Base-by-base conservation (phyloP, 1,140 invertebrate species). In the Rhagoletis pomonella region DNA sequence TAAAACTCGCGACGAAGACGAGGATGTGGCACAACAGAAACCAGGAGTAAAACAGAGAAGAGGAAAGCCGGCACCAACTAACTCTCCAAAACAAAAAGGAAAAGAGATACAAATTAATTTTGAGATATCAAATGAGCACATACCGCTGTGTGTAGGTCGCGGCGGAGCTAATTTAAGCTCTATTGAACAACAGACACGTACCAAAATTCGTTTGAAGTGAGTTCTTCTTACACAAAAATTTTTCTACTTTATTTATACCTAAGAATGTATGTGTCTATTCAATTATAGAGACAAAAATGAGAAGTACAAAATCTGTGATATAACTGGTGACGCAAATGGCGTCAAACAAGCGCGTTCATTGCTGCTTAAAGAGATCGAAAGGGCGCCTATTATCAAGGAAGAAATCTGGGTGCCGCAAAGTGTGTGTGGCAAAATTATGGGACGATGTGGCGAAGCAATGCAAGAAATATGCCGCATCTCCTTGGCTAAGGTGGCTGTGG, bases 331-430 rank as follows among this genome's bases (percentile, higher is more conserved):
- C 1, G 91, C 93, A 0, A 95, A 96, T 69, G 93, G 94, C 39
- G 95, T 96, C 0, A 94, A 95, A 85, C 90, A 95, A 5, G 97
- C 97, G 0, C 95, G 97, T 89, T 93, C 94, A 1, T 90, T 97
- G 87, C 95, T 98, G n/a, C 93, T 95, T 14, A 95, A 96, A 77
- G 95, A 97, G 88, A 95, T 98, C 1, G 94, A 94, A 4, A 95
- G 96, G 87, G 95, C 96, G 77, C 95, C 96, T 5, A 89, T 95
- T 0, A 94, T 96, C 19, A 94, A 96, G 67, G 94, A 94, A 87
- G 95, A 95, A 87, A 95, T 97, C 58, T 93, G 93, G 58, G 95
- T 98, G 2, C 96, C 96, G 0, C 92, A 94, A 86, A 94, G 94
- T 91, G 93, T 94, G 87, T 94, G 95, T 87, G 95, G 95, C 5